phyloP scores from a whole-genome alignment of 2,113 vertebrate genomes.

The Pelobates fuscus region DNA sequence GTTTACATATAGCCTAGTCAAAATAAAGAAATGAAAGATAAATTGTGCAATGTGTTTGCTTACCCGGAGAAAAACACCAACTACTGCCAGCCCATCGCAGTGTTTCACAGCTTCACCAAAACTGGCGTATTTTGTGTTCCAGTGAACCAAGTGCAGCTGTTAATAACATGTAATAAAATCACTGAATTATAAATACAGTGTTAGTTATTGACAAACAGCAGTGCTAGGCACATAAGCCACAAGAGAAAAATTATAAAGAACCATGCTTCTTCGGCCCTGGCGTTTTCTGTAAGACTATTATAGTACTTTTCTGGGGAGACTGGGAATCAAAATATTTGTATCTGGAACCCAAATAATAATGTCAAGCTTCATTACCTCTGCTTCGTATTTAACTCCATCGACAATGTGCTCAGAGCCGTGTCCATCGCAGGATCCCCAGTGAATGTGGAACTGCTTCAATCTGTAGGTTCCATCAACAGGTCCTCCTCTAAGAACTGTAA shows the following conservation, averaged over 20 bases:
- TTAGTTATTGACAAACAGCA: too few relatives aligned
- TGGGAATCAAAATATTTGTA: too few relatives aligned
- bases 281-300: too few relatives aligned
- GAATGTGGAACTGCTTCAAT: conserved; percentile 92
- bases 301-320: too few relatives aligned
- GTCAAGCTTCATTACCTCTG: conserved; percentile 74
- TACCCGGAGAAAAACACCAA: conserved; percentile 90
- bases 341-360: not conserved
- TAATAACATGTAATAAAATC: not conserved
- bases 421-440: conserved; percentile 86
- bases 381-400: conserved; percentile 75
- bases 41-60: conserved; percentile 47
- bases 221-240: too few relatives aligned
- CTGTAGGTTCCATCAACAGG: conserved; percentile 81
- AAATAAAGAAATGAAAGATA: not conserved
- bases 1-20: conserved; percentile 7
- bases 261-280: too few relatives aligned
- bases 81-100: conserved; percentile 86
- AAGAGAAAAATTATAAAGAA: too few relatives aligned
- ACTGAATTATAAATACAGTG: not conserved
- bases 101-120: conserved; percentile 80
- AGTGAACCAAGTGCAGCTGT: conserved; percentile 96
- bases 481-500: conserved; percentile 82
- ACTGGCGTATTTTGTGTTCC: conserved; percentile 87
- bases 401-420: conserved; percentile 90